Conservation (phyloP, 1,140 invertebrate genomes). For the Carposina sasakii region DNA sequence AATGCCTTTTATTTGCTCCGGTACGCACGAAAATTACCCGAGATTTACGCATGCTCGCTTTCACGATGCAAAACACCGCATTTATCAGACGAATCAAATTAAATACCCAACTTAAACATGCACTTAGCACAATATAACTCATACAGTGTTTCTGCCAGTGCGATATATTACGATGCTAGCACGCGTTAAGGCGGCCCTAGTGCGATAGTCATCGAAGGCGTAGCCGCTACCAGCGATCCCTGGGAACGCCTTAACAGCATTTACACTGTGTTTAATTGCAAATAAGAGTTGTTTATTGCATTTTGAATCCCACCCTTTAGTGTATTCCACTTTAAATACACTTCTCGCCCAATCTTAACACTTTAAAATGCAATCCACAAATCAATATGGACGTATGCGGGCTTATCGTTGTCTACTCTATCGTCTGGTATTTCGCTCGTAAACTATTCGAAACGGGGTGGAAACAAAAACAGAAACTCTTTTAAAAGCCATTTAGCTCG, state of each 20-base stretch:
- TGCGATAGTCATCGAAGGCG: slow-evolving; percentile 50
- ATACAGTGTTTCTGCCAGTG: slow-evolving; percentile 26
- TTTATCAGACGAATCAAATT: slow-evolving; percentile 44
- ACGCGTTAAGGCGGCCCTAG: slow-evolving; percentile 44
- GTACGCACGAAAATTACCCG: no score
- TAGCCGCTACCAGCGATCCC: slow-evolving; percentile 36
- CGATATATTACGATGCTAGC: slow-evolving; percentile 17
- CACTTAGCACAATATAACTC: slow-evolving; percentile 45
- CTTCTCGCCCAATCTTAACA: no score
- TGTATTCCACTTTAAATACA: no score
- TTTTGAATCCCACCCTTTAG: no score
- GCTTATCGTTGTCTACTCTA: no score
- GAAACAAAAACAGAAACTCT: slow-evolving; percentile 52
- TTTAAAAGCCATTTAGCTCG: slow-evolving; percentile 66
- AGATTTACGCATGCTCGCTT: no score
- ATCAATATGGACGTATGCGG: no score
- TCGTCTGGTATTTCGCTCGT: no score
- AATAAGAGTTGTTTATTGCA: slow-evolving; percentile 32
- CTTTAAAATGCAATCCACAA: no score
- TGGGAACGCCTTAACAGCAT: slow-evolving; percentile 34
- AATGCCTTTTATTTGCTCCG: no score
- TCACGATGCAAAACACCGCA: no score
- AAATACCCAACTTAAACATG: slow-evolving; percentile 40
- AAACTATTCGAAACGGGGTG: slow-evolving; percentile 16
- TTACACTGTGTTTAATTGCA: slow-evolving; percentile 44